A percentile compares a stretch with the other conserved stretches of the same genome.
Conservation (phyloP, 2,888 invertebrate species). For the Acrocera orbiculus region DNA sequence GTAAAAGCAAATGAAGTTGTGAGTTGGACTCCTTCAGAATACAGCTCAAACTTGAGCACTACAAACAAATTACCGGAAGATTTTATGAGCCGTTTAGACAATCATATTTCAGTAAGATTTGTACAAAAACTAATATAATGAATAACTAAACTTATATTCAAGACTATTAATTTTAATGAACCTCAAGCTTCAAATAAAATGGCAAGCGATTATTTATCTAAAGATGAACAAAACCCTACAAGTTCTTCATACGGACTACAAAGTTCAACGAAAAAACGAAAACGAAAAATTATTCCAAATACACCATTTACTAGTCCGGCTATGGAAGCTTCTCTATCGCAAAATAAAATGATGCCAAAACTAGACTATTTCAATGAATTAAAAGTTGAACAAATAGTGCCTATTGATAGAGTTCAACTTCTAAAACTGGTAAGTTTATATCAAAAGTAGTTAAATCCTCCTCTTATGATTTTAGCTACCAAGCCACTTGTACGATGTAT, state of each 20-base stretch:
- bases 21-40: slow-evolving; percentile 25
- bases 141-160: background rate
- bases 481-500: too few relatives aligned
- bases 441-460: too few relatives aligned
- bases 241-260: slow-evolving; percentile 24
- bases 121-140: too few relatives aligned
- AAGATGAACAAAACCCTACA: slow-evolving; percentile 37
- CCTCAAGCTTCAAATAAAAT: background rate
- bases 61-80: slow-evolving; percentile 33
- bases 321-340: background rate
- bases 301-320: background rate
- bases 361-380: background rate
- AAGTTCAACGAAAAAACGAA: slow-evolving; percentile 32
- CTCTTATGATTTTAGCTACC: too few relatives aligned
- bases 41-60: slow-evolving; percentile 17
- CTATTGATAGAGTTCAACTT: slow-evolving; percentile 35
- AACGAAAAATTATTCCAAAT: slow-evolving; percentile 36
- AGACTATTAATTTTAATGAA: slow-evolving; percentile 5
- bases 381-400: slow-evolving; percentile 22
- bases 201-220: slow-evolving; percentile 25
- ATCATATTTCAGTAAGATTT: slow-evolving; percentile 18
- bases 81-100: slow-evolving; percentile 38
- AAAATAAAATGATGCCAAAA: background rate
- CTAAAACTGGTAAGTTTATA: slow-evolving; percentile 33
- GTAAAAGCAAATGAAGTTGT: slow-evolving; percentile 24